These are phyloP conservation scores for Fulica atra DNA, from an alignment of 2,113 vertebrate genomes.

Conservation along the genomic window DNA sequence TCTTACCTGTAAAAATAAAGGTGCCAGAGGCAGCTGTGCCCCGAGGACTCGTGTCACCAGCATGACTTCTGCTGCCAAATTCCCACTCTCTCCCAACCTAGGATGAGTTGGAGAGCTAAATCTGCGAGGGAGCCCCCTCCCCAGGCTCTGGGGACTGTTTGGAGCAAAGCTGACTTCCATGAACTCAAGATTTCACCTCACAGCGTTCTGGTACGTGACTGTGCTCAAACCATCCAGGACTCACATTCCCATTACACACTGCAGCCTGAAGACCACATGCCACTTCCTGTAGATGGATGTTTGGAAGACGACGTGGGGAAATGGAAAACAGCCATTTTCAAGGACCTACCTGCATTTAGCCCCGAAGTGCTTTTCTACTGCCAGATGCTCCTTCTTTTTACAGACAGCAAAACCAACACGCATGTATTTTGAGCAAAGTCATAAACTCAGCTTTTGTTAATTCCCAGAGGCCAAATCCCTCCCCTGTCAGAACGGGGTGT, in stretches of 20 bases:
- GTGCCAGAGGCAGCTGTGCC: neutral
- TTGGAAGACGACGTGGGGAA: neutral
- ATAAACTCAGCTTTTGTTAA: neutral
- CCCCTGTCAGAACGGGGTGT: neutral
- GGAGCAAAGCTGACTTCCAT: neutral
- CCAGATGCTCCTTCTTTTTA: neutral
- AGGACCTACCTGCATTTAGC: neutral
- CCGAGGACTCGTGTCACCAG: neutral
- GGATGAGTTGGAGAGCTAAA: neutral
- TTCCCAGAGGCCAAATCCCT: neutral
- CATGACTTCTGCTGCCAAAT: neutral
- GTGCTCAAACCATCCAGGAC: neutral
- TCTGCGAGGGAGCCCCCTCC: rapidly evolving
- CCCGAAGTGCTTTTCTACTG: neutral
- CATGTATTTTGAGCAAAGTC: neutral
- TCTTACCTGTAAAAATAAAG: neutral
- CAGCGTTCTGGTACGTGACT: neutral
- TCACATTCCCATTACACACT: neutral
- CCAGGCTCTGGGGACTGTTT: neutral
- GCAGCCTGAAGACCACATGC: neutral
- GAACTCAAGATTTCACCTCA: neutral
- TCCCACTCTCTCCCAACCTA: neutral
- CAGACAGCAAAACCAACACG: neutral
- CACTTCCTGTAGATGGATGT: neutral
- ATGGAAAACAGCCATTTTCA: neutral